Evolutionary conservation across 1,140 invertebrate genomes (phyloP), one percentile per base, ranked within the genome.

Genomic region (Adoxophyes honmai): DNA sequence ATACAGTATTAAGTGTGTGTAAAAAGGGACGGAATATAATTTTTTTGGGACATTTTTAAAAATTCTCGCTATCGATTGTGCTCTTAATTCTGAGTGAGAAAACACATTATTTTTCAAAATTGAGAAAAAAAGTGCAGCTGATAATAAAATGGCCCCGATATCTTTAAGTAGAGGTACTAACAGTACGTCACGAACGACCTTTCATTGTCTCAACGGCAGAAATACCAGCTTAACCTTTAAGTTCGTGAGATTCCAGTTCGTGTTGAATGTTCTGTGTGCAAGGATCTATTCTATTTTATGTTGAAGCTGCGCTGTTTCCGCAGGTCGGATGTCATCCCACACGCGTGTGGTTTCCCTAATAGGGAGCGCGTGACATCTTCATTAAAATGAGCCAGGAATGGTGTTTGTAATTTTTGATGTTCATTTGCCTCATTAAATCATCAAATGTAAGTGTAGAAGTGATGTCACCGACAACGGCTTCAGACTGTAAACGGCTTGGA

Each of bases 391-490:
- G 16, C 62, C 44, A 44, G 62, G 34, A 64, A 58, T 60, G 64
- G 68, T 66, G 60, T 57, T 60, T 55, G 62, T 65, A 60, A 73
- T 76, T 74, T 75, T 70, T 55, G 3, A 48, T 48, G 63, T 72
- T 69, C 59, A 69, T 75, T 78, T 75, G 65, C 56, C 59, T 72
- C 73, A 74, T 78, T 78, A 73, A 68, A 66, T 70, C 64, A 67
- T 74, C 74, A 73, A 58, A 68, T 37, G 53, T 62, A 57, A 28
- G 64, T 73, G 60, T 64, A 66, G 75, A 21, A 21, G 42, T 84
- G 81, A 81, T 79, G 75, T 84, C 77, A 80, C 65, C 72, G 62
- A 59, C 62, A 61, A 59, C 60, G 60, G 60, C 56, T 21, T 55
- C 61, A 62, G 64, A 65, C 53, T 60, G 71, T 76, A 75, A 78